Conservation (phyloP, 2,113 vertebrate species). For the Artemisiospiza belli region DNA sequence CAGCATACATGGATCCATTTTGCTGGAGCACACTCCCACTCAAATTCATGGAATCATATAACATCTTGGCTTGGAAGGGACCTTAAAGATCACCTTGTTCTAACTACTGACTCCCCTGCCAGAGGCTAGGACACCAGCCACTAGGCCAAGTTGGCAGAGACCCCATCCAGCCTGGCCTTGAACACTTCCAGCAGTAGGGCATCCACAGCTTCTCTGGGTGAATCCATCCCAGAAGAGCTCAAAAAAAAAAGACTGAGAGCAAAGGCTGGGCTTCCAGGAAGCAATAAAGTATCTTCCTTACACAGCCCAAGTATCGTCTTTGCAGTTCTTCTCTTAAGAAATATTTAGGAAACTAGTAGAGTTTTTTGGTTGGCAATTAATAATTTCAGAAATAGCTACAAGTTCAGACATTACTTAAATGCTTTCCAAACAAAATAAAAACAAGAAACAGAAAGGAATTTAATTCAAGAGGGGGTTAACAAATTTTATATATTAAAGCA, state of each 20-base stretch:
- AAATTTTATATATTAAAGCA: not conserved
- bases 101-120: not conserved
- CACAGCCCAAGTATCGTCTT: not conserved
- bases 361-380: not conserved
- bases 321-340: not conserved
- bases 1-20: rapidly evolving
- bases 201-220: not conserved
- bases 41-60: not conserved
- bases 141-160: not conserved
- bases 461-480: not conserved
- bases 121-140: not conserved
- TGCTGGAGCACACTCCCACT: not conserved
- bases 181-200: not conserved
- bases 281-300: not conserved
- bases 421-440: not conserved
- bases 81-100: not conserved
- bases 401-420: not conserved
- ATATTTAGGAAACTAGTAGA: not conserved
- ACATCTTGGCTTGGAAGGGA: not conserved
- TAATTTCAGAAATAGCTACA: not conserved
- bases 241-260: not conserved
- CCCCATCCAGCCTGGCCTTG: not conserved
- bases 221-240: not conserved
- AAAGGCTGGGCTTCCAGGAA: not conserved
- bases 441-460: not conserved